These are phyloP conservation scores for Tachypleus tridentatus DNA, from an alignment of 1,140 invertebrate genomes.

Conservation along the genomic window DNA sequence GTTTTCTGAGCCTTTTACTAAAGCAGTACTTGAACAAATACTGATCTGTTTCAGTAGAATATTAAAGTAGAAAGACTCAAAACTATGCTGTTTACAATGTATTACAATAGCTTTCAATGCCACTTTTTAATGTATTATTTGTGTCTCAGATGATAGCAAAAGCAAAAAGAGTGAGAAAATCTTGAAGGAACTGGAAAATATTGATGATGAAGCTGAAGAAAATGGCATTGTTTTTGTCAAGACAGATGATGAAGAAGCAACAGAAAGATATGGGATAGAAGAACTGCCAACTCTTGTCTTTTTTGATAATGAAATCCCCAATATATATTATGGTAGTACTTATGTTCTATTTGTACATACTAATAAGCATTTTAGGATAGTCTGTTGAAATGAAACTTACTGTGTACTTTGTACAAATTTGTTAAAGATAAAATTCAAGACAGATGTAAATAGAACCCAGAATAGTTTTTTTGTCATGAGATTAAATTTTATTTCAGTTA, in stretches of 20 bases:
- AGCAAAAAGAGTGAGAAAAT: constrained; percentile 29
- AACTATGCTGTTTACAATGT: too few species aligned
- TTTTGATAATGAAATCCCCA: constrained; percentile 28
- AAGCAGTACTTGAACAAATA: too few species aligned
- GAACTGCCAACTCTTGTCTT: constrained; percentile 28
- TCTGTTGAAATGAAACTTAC: too few species aligned
- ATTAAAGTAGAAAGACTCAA: too few species aligned
- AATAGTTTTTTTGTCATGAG: too few species aligned
- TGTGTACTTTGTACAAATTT: too few species aligned
- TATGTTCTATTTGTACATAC: neutral
- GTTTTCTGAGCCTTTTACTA: too few species aligned
- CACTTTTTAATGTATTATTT: constrained; percentile 1
- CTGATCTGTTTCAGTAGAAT: too few species aligned
- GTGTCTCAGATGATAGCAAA: constrained; percentile 31
- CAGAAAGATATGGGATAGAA: constrained; percentile 28
- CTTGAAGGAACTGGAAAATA: constrained; percentile 35
- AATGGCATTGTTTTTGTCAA: constrained; percentile 29
- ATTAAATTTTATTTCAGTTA: too few species aligned
- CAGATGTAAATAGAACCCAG: too few species aligned
- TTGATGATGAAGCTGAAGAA: constrained; percentile 31
- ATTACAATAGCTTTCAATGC: too few species aligned
- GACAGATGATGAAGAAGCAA: constrained; percentile 28
- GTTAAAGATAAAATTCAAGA: too few species aligned
- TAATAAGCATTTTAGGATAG: neutral
- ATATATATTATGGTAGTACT: constrained; percentile 41